phyloP scores from a whole-genome alignment of 2,888 invertebrate genomes.

The Ophioninae sp. region DNA sequence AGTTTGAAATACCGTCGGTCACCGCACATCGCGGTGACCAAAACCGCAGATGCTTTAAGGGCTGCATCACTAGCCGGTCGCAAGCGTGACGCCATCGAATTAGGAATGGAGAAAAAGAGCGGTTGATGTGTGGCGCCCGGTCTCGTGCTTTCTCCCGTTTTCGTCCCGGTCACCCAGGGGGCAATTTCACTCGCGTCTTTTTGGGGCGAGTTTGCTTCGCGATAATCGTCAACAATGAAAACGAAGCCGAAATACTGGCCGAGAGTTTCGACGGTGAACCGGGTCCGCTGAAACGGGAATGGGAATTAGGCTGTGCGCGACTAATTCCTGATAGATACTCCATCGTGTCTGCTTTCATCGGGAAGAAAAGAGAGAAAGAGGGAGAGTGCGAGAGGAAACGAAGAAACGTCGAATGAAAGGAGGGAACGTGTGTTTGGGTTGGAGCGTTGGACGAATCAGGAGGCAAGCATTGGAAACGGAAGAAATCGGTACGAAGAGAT shows the following conservation, averaged over 20 bases:
- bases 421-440: constrained; percentile 18
- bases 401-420: constrained; percentile 22
- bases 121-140: constrained; percentile 48
- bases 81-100: constrained; percentile 59
- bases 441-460: not conserved
- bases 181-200: not conserved
- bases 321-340: constrained; percentile 56
- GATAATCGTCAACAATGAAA: constrained; percentile 56
- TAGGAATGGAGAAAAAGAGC: constrained; percentile 49
- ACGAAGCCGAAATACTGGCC: constrained; percentile 7
- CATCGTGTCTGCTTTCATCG: constrained; percentile 18
- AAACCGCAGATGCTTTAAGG: constrained; percentile 59
- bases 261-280: not conserved
- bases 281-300: constrained; percentile 32
- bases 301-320: constrained; percentile 49
- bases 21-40: constrained; percentile 18
- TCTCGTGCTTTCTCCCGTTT: constrained; percentile 15
- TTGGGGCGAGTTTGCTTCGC: constrained; percentile 39
- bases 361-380: not conserved
- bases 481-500: not conserved
- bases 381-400: not conserved
- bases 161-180: not conserved
- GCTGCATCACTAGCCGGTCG: constrained; percentile 7
- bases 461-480: not conserved
- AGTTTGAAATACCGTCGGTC: constrained; percentile 32